These are phyloP conservation scores for Vultur gryphus DNA, from an alignment of 2,797 vertebrate species.

Conservation along the genomic window DNA sequence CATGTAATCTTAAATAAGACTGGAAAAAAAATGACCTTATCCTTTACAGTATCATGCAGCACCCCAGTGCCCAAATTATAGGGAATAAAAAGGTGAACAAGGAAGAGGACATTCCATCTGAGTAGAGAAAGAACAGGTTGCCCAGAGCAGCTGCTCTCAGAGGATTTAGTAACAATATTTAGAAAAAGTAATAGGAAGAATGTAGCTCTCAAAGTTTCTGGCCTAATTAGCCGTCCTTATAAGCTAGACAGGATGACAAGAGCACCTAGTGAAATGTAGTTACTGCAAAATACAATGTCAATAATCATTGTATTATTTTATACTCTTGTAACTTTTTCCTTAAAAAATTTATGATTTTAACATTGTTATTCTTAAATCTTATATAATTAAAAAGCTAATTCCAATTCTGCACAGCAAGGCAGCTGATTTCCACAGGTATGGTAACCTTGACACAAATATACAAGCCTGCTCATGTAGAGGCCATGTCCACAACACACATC, in stretches of 20 bases:
- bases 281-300: not conserved
- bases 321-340: not conserved
- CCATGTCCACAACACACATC: not conserved
- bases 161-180: not conserved
- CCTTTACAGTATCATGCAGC: not conserved
- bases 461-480: not conserved
- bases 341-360: not conserved
- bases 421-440: not conserved
- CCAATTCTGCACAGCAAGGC: not conserved
- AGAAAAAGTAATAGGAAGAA: not conserved
- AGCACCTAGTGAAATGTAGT: not conserved
- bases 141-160: not conserved
- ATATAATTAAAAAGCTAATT: not conserved
- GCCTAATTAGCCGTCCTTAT: not conserved
- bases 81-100: not conserved
- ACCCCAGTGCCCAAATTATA: not conserved
- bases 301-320: not conserved
- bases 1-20: not conserved
- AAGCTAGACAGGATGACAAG: not conserved
- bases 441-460: not conserved
- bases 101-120: not conserved
- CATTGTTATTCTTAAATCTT: not conserved
- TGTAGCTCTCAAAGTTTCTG: not conserved
- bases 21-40: not conserved
- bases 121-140: not conserved